A percentile compares a stretch with the other conserved stretches of the same genome.
Evolutionary conservation across 2,113 vertebrate genomes (phyloP).

Genomic region (Garra rufa): DNA sequence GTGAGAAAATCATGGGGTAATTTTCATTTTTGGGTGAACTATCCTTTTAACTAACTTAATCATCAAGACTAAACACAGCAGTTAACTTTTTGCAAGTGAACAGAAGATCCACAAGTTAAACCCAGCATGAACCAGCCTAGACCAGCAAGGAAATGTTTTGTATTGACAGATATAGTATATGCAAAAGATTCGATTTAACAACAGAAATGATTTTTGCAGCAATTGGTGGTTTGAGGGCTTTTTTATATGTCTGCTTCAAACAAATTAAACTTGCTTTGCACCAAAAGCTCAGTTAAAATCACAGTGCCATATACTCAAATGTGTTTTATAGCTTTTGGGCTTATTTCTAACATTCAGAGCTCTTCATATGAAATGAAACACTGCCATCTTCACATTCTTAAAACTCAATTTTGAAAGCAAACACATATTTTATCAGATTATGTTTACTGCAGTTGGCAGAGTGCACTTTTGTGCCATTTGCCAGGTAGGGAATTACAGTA

Average conservation of each 20-base stretch:
- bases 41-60: neutral
- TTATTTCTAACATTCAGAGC: neutral
- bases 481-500: constrained; percentile 27
- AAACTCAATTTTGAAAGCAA: constrained; percentile 33
- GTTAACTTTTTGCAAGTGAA: neutral
- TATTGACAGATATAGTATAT: neutral
- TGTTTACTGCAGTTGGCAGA: constrained; percentile 35
- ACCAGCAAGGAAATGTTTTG: neutral
- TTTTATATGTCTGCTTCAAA: neutral
- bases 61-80: too few relatives aligned
- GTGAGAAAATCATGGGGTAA: too few relatives aligned
- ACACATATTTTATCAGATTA: constrained; percentile 51
- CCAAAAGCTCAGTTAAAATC: neutral
- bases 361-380: constrained; percentile 22
- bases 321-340: constrained; percentile 1
- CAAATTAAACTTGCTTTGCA: neutral
- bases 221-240: neutral
- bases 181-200: neutral
- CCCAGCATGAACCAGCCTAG: neutral
- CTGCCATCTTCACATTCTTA: constrained; percentile 14
- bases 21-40: too few relatives aligned
- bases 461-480: constrained; percentile 43
- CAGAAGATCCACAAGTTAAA: neutral
- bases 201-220: neutral
- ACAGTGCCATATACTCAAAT: neutral